phyloP scores from a whole-genome alignment of 2,888 invertebrate genomes.

The Ophion slaviceki region DNA sequence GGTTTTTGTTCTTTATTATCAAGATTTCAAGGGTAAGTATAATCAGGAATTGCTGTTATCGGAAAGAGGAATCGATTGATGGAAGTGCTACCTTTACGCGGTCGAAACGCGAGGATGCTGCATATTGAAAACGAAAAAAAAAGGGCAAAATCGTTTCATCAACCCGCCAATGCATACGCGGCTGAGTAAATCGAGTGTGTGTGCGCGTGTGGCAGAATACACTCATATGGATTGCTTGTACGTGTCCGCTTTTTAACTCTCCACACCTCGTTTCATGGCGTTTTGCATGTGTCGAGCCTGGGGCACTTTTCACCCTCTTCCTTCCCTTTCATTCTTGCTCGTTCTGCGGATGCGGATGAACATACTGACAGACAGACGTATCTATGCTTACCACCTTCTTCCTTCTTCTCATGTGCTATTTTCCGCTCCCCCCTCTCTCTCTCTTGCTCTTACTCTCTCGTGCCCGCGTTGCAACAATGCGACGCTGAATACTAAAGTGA shows the following conservation, averaged over 20 bases:
- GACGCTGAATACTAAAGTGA: constrained; percentile 69
- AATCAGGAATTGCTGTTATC: too few species aligned
- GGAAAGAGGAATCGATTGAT: too few species aligned
- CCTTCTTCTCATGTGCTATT: constrained; percentile 20
- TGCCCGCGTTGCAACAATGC: constrained; percentile 42
- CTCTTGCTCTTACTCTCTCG: not conserved
- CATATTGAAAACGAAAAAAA: too few species aligned
- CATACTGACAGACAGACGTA: constrained; percentile 25
- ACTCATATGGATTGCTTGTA: not conserved
- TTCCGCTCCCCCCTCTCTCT: not conserved
- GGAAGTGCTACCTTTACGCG: too few species aligned
- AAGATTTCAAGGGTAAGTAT: too few species aligned
- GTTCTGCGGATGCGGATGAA: not conserved
- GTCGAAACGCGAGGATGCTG: too few species aligned
- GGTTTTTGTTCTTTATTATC: too few species aligned
- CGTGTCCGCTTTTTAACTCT: not conserved
- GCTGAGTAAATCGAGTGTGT: not conserved
- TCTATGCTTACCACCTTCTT: constrained; percentile 1
- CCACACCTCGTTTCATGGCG: not conserved
- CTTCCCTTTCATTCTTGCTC: constrained; percentile 1
- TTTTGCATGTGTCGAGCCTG: not conserved
- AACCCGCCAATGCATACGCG: not conserved
- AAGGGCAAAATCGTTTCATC: not conserved
- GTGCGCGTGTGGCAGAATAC: not conserved
- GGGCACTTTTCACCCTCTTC: constrained; percentile 52